Evolutionary conservation across 1,140 invertebrate species (phyloP).

Genomic region (Bombus sylvicola): DNA sequence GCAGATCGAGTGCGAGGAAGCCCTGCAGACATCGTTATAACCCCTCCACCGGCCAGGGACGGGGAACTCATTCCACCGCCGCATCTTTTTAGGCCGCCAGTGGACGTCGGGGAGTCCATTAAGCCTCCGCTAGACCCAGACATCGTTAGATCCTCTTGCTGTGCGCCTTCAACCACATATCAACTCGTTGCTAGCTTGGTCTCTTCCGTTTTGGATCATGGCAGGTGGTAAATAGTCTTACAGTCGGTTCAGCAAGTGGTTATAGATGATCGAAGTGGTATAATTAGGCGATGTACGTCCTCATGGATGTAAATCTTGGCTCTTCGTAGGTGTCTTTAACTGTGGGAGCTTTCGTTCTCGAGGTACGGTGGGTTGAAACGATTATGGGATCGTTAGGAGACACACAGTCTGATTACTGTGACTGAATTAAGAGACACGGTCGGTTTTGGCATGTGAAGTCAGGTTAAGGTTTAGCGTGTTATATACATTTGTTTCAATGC

Average conservation of each 20-base stretch:
- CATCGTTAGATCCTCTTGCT: constrained; percentile 67
- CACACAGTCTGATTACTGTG: neutral
- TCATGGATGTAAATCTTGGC: neutral
- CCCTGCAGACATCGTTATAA: constrained; percentile 56
- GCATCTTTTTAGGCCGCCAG: constrained; percentile 81
- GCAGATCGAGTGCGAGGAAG: constrained; percentile 91
- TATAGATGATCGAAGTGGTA: no score
- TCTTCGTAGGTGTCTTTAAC: neutral
- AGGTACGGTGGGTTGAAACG: no score
- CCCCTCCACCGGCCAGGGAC: constrained; percentile 76
- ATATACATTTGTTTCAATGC: no score
- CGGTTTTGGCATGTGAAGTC: no score
- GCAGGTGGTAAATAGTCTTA: no score
- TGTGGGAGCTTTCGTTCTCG: neutral
- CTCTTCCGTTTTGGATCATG: neutral
- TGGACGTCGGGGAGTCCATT: constrained; percentile 78
- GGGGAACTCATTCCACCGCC: constrained; percentile 83
- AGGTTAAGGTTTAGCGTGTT: no score
- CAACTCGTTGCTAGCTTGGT: neutral
- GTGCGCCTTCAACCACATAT: neutral
- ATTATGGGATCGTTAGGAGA: neutral
- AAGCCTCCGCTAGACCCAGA: constrained; percentile 77
- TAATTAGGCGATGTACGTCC: neutral
- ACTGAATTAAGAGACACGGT: neutral
- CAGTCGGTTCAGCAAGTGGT: neutral